Conservation (phyloP, 2,113 vertebrate species). For the Nymphicus hollandicus region DNA sequence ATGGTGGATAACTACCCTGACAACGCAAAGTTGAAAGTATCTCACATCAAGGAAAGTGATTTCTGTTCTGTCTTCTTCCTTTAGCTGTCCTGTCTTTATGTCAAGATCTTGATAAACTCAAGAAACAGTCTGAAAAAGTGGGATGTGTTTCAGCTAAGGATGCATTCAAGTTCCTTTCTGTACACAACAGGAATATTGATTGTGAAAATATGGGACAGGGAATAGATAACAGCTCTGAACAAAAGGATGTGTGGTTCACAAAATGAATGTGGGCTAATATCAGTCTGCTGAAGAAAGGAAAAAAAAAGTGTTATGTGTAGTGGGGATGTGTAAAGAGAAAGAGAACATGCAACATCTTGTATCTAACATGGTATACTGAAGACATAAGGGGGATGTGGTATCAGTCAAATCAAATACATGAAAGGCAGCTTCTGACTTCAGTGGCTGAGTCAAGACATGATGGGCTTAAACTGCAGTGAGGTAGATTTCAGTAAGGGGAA, state of each 20-base stretch:
- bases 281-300: neutral
- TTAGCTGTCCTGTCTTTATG: neutral
- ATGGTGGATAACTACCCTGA: neutral
- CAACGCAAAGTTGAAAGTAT: neutral
- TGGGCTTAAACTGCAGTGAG: neutral
- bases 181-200: neutral
- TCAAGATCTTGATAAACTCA: neutral
- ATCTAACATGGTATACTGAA: neutral
- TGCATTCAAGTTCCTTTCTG: neutral
- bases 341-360: neutral
- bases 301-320: slow-evolving; percentile 9
- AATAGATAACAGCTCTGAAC: neutral
- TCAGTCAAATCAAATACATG: neutral
- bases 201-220: neutral
- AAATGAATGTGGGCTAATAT: neutral
- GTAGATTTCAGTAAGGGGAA: neutral
- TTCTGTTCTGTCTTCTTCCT: neutral
- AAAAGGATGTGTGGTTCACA: neutral
- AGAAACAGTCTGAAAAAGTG: neutral
- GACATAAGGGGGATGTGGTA: neutral
- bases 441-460: neutral
- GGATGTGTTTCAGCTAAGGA: neutral
- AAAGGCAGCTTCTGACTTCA: neutral
- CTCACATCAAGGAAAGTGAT: neutral
- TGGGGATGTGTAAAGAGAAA: slow-evolving; percentile 14